Evolutionary conservation across 2,113 vertebrate species (phyloP).

Genomic region (Epinephelus cyanopodus): DNA sequence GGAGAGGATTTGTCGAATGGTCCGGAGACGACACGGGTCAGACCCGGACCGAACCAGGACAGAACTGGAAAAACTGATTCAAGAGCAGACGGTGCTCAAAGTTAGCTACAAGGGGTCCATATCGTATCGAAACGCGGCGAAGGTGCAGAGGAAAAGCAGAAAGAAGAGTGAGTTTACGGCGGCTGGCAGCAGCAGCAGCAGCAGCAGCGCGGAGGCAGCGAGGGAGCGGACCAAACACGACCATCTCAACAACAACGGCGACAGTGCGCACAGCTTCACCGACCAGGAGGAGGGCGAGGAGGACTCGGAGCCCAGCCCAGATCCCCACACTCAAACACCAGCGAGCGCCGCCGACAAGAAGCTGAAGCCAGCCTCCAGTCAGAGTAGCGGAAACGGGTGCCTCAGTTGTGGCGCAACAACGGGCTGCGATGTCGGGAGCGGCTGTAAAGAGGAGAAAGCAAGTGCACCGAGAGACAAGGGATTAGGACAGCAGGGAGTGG

Average conservation of each 20-base stretch:
- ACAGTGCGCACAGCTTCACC: constrained; percentile 80
- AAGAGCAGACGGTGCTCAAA: constrained; percentile 91
- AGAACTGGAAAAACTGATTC: constrained; percentile 92
- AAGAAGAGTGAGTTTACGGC: constrained; percentile 83
- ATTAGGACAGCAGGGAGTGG: constrained; percentile 70
- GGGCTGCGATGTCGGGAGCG: constrained; percentile 73
- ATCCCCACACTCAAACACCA: constrained; percentile 55
- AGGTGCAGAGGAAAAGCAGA: constrained; percentile 87
- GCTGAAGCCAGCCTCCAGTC: constrained; percentile 57
- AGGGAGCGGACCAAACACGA: constrained; percentile 77
- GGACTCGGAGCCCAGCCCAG: constrained; percentile 69
- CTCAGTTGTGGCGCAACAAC: constrained; percentile 78
- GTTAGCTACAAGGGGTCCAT: constrained; percentile 94
- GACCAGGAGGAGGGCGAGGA: constrained; percentile 78
- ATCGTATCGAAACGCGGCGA: constrained; percentile 91
- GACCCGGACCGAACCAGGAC: constrained; percentile 90
- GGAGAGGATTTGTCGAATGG: constrained; percentile 93
- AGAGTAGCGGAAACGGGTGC: constrained; percentile 76
- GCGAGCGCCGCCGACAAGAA: constrained; percentile 53
- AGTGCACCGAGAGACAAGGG: constrained; percentile 77
- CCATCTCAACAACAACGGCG: constrained; percentile 76
- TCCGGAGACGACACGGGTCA: constrained; percentile 90
- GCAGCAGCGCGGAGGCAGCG: constrained; percentile 66
- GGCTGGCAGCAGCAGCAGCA: constrained; percentile 57
- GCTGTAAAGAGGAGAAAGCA: constrained; percentile 74